Evolutionary conservation across 2,113 vertebrate species (phyloP).

Genomic region (Gavialis gangeticus): DNA sequence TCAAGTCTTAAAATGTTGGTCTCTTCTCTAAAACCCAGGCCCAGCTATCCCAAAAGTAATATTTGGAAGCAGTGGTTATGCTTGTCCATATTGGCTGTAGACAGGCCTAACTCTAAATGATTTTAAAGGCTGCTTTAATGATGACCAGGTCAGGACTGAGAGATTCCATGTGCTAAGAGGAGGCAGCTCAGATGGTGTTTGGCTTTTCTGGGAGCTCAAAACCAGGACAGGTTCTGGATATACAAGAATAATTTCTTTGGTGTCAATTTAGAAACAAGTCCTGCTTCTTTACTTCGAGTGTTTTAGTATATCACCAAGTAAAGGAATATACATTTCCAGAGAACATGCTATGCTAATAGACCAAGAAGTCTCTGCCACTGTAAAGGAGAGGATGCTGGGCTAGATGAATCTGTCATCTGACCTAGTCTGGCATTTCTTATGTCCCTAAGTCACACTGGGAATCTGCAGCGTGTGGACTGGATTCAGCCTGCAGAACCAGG

Average conservation of each 20-base stretch:
- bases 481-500: too few species aligned
- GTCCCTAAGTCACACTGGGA: too few species aligned
- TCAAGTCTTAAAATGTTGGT: not conserved
- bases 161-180: not conserved
- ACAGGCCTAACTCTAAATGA: not conserved
- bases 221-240: slow-evolving; percentile 36
- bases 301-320: slow-evolving; percentile 27
- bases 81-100: too few species aligned
- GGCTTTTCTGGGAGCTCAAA: slow-evolving; percentile 37
- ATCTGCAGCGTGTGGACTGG: too few species aligned
- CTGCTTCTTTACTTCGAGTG: not conserved
- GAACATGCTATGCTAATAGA: not conserved
- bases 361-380: not conserved
- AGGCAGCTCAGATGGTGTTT: not conserved
- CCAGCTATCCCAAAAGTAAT: not conserved
- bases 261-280: not conserved
- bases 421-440: too few species aligned
- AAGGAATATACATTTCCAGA: not conserved
- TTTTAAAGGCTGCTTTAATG: rapidly evolving
- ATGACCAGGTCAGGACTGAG: not conserved
- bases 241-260: not conserved
- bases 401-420: too few species aligned
- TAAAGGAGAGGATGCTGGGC: too few species aligned
- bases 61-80: not conserved
- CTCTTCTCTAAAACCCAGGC: not conserved